Conservation (phyloP, 2,113 vertebrate genomes). For the Atherinomorus stipes region DNA sequence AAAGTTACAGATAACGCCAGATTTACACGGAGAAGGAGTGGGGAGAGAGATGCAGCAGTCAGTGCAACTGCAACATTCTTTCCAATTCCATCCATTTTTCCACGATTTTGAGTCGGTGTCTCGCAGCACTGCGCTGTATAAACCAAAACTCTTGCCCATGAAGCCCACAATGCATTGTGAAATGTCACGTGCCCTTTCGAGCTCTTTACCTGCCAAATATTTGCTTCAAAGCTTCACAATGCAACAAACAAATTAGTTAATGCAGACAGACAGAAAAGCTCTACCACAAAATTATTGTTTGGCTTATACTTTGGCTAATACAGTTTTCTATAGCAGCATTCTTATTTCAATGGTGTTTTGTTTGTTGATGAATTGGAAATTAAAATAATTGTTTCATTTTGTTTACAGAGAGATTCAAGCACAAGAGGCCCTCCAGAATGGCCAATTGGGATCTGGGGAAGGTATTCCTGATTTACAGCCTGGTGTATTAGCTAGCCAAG, state of each 20-base stretch:
- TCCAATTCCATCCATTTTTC: no score
- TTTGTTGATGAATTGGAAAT: not conserved
- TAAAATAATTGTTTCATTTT: not conserved
- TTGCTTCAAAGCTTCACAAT: slow-evolving; percentile 24
- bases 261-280: not conserved
- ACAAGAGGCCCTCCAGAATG: slow-evolving; percentile 91
- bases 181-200: no score
- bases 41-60: no score
- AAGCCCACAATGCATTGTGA: no score
- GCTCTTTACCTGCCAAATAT: slow-evolving; percentile 21
- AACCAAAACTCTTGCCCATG: no score
- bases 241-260: not conserved
- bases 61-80: no score
- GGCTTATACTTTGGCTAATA: not conserved
- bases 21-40: no score
- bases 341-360: not conserved
- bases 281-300: not conserved
- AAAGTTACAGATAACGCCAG: no score
- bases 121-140: no score
- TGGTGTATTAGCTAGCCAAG: slow-evolving; percentile 91
- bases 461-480: slow-evolving; percentile 90
- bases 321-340: not conserved
- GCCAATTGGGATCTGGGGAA: slow-evolving; percentile 87
- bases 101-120: no score
- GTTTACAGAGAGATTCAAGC: slow-evolving; percentile 90